phyloP scores from a whole-genome alignment of 2,888 invertebrate species.

The Smittia sp. region DNA sequence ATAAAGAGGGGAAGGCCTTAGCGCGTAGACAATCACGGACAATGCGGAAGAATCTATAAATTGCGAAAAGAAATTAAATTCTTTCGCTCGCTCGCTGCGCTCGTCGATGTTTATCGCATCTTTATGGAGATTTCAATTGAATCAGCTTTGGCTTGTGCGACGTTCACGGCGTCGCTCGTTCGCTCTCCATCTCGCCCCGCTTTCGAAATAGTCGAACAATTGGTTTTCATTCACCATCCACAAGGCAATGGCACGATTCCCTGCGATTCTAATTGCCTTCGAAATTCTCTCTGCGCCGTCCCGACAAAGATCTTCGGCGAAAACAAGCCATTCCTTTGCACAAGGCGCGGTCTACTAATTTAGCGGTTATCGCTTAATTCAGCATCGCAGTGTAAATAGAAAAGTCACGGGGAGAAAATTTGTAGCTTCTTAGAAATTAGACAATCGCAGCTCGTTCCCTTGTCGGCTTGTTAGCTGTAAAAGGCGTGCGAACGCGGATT shows the following conservation, averaged over 20 bases:
- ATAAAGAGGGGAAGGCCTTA: neutral
- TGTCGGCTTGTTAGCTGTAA: neutral
- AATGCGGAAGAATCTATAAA: constrained; percentile 2
- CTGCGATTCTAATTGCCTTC: neutral
- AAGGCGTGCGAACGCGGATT: neutral
- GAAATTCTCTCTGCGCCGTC: neutral
- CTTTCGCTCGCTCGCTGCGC: too few relatives aligned
- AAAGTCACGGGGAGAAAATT: neutral
- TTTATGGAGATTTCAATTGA: constrained; percentile 12
- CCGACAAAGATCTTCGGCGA: neutral
- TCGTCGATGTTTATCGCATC: neutral
- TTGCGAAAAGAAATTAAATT: neutral
- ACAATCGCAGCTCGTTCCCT: neutral
- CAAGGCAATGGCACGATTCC: constrained; percentile 4
- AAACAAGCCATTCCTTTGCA: neutral
- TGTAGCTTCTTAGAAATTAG: neutral
- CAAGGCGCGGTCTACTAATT: neutral
- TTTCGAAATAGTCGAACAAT: neutral
- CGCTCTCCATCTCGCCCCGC: neutral
- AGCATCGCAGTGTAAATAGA: neutral
- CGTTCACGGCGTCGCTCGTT: neutral
- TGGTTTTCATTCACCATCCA: neutral
- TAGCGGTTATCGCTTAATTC: neutral
- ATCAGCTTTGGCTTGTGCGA: neutral
- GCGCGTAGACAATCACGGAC: neutral